A percentile compares a stretch with the other conserved stretches of the same genome.
phyloP scores from a whole-genome alignment of 2,113 vertebrate species.

The Hystrix cristata region DNA sequence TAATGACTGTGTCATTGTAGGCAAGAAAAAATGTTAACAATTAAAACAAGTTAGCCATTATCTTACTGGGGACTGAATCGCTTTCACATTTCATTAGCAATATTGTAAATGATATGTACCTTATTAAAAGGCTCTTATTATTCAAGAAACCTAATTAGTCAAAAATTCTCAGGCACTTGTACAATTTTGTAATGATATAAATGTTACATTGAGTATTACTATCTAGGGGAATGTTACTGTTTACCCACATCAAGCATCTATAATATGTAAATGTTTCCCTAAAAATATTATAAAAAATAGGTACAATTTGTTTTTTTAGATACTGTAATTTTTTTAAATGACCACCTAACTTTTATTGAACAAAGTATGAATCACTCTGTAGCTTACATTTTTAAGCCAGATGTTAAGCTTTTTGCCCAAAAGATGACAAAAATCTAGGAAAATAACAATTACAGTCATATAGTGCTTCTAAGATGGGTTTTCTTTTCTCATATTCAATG shows the following conservation, averaged over 20 bases:
- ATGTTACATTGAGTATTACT: constrained; percentile 79
- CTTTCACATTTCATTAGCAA: constrained; percentile 95
- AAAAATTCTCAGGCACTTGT: constrained; percentile 88
- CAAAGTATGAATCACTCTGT: constrained; percentile 25
- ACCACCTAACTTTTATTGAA: not conserved
- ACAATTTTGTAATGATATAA: constrained; percentile 89
- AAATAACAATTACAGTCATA: constrained; percentile 76
- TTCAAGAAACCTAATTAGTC: constrained; percentile 93
- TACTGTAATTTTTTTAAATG: not conserved
- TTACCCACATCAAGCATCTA: constrained; percentile 78
- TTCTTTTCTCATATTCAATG: constrained; percentile 73
- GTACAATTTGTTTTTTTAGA: not conserved
- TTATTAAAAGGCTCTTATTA: constrained; percentile 94
- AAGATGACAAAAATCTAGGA: constrained; percentile 56
- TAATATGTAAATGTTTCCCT: constrained; percentile 28
- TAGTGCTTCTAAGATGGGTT: not conserved
- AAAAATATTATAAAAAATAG: not conserved
- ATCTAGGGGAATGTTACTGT: constrained; percentile 80
- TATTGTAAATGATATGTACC: constrained; percentile 94
- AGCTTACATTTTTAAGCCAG: constrained; percentile 56
- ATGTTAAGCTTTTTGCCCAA: not conserved
- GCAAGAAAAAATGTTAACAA: constrained; percentile 97
- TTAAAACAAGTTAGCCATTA: constrained; percentile 99
- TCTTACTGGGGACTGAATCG: constrained; percentile 91
- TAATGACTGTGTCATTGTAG: constrained; percentile 98